Evolutionary conservation across 2,888 invertebrate species (phyloP).

Genomic region (Gisinianus flammeolus): DNA sequence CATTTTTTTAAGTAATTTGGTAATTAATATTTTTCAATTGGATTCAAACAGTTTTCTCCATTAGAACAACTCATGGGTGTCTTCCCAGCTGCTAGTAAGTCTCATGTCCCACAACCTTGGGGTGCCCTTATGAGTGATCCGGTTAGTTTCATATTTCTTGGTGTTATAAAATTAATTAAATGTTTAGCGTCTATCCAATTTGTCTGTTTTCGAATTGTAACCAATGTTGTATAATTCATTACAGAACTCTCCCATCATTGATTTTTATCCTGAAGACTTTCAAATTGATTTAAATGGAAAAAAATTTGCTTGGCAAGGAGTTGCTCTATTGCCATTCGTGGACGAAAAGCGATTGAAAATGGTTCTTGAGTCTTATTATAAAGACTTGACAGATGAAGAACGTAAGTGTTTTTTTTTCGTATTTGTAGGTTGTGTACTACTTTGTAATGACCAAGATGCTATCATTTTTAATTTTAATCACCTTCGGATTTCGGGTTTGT

Average conservation of each 20-base stretch:
- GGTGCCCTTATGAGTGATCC: constrained; percentile 89
- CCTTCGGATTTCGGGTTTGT: no score
- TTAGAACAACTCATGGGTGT: constrained; percentile 99
- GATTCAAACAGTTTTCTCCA: constrained; percentile 79
- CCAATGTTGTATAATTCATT: neutral
- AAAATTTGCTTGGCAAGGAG: constrained; percentile 99
- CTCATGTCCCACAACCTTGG: constrained; percentile 94
- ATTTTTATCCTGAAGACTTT: constrained; percentile 98
- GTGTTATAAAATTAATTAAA: no score
- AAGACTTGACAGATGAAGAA: constrained; percentile 80
- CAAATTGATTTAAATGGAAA: constrained; percentile 98
- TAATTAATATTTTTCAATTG: constrained; percentile 15
- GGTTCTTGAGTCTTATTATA: constrained; percentile 81
- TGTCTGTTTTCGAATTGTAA: constrained; percentile 22
- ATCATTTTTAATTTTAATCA: no score
- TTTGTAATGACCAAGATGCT: no score
- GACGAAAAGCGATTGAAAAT: constrained; percentile 88
- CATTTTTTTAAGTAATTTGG: no score
- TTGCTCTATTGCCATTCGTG: constrained; percentile 96
- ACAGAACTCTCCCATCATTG: constrained; percentile 92
- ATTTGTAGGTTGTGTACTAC: no score
- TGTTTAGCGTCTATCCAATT: no score
- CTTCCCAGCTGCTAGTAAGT: constrained; percentile 95
- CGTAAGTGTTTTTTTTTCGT: constrained; percentile 68
- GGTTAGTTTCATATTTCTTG: no score